Evolutionary conservation across 2,888 invertebrate species (phyloP).

Genomic region (Cheilosia soror): DNA sequence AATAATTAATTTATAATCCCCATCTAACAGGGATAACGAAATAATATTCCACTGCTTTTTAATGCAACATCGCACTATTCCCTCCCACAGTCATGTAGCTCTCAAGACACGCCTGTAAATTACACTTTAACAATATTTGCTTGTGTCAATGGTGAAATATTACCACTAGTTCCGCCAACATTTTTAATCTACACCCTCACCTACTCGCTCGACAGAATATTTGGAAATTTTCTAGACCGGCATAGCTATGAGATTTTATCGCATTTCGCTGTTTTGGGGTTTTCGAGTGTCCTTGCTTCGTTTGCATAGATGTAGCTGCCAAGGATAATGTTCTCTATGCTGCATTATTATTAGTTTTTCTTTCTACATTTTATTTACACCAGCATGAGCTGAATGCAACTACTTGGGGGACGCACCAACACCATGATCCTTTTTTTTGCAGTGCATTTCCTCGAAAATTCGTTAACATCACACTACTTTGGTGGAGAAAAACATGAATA

Average conservation of each 20-base stretch:
- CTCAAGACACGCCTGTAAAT: not conserved
- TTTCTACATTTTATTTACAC: slow-evolving; percentile 28
- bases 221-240: not conserved
- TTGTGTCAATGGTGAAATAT: slow-evolving; percentile 18
- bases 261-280: not conserved
- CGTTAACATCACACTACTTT: slow-evolving; percentile 34
- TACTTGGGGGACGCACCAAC: slow-evolving; percentile 18
- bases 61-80: not conserved
- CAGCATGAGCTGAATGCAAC: slow-evolving; percentile 16
- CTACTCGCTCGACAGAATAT: not conserved
- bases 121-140: slow-evolving; percentile 20
- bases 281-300: slow-evolving; percentile 39
- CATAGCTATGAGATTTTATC: slow-evolving; percentile 14
- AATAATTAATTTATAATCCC: not conserved
- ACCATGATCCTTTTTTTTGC: slow-evolving; percentile 1
- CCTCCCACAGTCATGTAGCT: not conserved
- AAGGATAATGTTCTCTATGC: slow-evolving; percentile 53
- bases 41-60: not conserved
- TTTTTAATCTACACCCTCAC: not conserved
- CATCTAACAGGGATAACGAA: not conserved
- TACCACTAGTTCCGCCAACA: not conserved
- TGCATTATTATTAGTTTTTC: slow-evolving; percentile 65
- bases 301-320: slow-evolving; percentile 46
- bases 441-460: slow-evolving; percentile 21
- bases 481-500: slow-evolving; percentile 5